Percentiles rank a stretch among this genome's conserved stretches.
phyloP scores from a whole-genome alignment of 2,888 invertebrate genomes.

The Unio delphinus region DNA sequence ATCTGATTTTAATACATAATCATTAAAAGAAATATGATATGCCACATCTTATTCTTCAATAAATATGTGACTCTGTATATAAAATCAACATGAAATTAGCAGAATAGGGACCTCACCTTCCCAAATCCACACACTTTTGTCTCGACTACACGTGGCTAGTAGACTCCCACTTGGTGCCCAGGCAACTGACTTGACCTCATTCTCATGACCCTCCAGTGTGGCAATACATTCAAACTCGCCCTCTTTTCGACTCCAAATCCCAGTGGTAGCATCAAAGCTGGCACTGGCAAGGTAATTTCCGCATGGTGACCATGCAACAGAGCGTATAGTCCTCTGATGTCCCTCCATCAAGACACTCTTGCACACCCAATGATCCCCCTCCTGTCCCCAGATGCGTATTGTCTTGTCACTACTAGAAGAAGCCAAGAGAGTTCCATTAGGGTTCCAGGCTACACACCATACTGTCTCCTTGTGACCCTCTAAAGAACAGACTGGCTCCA shows the following conservation, averaged over 20 bases:
- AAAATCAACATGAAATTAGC: too few relatives aligned
- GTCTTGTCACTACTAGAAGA: constrained; percentile 96
- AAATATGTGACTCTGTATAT: too few relatives aligned
- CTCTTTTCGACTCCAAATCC: constrained; percentile 82
- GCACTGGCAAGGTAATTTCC: constrained; percentile 94
- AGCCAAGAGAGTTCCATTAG: constrained; percentile 85
- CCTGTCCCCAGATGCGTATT: constrained; percentile 82
- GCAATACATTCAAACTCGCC: constrained; percentile 75
- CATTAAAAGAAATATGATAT: too few relatives aligned
- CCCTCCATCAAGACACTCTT: constrained; percentile 90
- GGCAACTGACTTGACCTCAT: constrained; percentile 96
- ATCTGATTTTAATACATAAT: too few relatives aligned
- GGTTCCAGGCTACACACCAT: constrained; percentile 93
- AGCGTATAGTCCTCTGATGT: constrained; percentile 90
- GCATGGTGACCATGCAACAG: constrained; percentile 95
- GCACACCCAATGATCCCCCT: constrained; percentile 83
- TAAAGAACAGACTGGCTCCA: constrained; percentile 68
- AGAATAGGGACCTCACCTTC: constrained; percentile 76
- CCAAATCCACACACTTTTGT: constrained; percentile 99
- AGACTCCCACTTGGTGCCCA: constrained; percentile 92
- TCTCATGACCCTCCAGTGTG: constrained; percentile 98
- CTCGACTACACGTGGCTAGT: constrained; percentile 95
- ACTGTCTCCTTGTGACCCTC: constrained; percentile 87
- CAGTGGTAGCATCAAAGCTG: constrained; percentile 96
- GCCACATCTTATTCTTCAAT: too few relatives aligned